phyloP scores from a whole-genome alignment of 2,888 invertebrate species.

The Pterostichus niger region DNA sequence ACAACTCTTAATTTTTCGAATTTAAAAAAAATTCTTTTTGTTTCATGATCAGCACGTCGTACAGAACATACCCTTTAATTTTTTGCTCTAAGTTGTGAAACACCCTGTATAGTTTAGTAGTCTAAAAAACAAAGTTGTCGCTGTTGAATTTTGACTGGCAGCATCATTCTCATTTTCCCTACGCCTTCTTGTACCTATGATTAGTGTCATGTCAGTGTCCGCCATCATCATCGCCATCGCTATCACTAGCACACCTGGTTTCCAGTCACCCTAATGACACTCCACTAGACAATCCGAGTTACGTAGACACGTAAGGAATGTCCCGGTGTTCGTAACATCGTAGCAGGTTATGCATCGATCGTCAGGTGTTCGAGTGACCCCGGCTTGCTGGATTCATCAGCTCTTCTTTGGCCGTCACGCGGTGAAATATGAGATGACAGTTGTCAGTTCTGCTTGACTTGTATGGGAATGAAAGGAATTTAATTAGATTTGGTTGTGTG shows the following conservation, averaged over 20 bases:
- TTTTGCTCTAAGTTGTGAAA: too few relatives aligned
- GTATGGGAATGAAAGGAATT: slow-evolving; percentile 45
- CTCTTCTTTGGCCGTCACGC: slow-evolving; percentile 5
- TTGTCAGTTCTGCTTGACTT: slow-evolving; percentile 28
- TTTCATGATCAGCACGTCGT: too few relatives aligned
- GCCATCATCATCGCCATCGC: too few relatives aligned
- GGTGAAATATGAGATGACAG: slow-evolving; percentile 46
- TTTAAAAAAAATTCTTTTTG: too few relatives aligned
- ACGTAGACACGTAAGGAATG: slow-evolving; percentile 16
- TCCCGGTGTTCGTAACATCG: neutral
- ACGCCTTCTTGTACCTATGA: too few relatives aligned
- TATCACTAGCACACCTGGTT: neutral
- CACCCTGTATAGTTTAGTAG: too few relatives aligned
- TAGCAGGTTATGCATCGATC: slow-evolving; percentile 9
- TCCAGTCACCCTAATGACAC: slow-evolving; percentile 26
- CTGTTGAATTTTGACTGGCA: too few relatives aligned
- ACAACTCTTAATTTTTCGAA: too few relatives aligned
- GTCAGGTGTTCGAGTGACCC: slow-evolving; percentile 35
- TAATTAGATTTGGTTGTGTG: slow-evolving; percentile 16
- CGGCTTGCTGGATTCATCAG: slow-evolving; percentile 32
- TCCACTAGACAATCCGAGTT: neutral
- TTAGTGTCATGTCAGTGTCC: too few relatives aligned
- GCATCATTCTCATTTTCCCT: too few relatives aligned
- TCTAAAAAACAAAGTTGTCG: too few relatives aligned
- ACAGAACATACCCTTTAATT: too few relatives aligned